phyloP scores from a whole-genome alignment of 1,140 invertebrate species.

The Cyclina sinensis region DNA sequence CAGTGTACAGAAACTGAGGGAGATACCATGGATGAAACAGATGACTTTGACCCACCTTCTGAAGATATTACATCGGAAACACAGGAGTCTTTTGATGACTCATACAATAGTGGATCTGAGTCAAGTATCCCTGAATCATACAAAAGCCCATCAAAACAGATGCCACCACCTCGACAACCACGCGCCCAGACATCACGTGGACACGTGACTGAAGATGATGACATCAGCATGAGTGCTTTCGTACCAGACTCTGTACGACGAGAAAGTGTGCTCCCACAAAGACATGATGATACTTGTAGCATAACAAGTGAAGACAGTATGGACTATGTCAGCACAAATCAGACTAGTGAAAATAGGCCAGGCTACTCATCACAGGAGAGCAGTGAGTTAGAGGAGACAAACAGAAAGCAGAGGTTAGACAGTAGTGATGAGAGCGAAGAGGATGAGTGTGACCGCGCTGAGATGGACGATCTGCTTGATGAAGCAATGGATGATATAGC shows the following conservation, averaged over 20 bases:
- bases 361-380: constrained; percentile 4
- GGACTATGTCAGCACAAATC: constrained; percentile 11
- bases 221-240: constrained; percentile 83
- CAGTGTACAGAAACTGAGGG: constrained; percentile 57
- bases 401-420: constrained; percentile 33
- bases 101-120: constrained; percentile 63
- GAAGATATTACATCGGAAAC: constrained; percentile 68
- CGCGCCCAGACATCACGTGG: neutral
- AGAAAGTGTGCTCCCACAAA: constrained; percentile 76
- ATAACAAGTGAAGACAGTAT: constrained; percentile 62
- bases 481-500: constrained; percentile 82
- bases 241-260: constrained; percentile 80
- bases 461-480: constrained; percentile 85
- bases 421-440: constrained; percentile 66
- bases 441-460: constrained; percentile 74
- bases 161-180: neutral
- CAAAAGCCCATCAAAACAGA: constrained; percentile 38
- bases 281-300: constrained; percentile 55
- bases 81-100: constrained; percentile 66
- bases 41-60: constrained; percentile 55
- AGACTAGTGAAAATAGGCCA: neutral
- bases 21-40: constrained; percentile 68
- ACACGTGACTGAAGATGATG: constrained; percentile 76
- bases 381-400: neutral
- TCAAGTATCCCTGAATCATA: constrained; percentile 66